Percentiles rank a stretch among this genome's conserved stretches.
Conservation (phyloP, 1,140 invertebrate species). For the Pseudomyrmex sp. region DNA sequence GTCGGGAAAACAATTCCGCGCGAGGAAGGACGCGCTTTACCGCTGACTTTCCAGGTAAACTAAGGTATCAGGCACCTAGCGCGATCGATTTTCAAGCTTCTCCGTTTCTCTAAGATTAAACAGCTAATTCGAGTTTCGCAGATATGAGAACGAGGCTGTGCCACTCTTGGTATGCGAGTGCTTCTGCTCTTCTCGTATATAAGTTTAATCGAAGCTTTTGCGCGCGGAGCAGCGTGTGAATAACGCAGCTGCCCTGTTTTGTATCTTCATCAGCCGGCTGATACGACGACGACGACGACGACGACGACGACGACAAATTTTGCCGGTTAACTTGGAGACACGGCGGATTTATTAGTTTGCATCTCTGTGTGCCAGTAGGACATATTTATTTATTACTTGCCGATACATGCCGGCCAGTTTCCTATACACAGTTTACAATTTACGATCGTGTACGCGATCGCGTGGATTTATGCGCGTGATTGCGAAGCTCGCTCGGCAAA, state of each 20-base stretch:
- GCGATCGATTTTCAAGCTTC: slow-evolving; percentile 51
- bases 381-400: slow-evolving; percentile 62
- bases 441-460: slow-evolving; percentile 48
- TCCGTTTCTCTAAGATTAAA: slow-evolving; percentile 39
- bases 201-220: slow-evolving; percentile 59
- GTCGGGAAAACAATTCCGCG: not conserved
- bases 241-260: slow-evolving; percentile 54
- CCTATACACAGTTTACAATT: slow-evolving; percentile 46
- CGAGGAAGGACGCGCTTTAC: not conserved
- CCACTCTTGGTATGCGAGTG: not conserved
- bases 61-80: slow-evolving; percentile 10
- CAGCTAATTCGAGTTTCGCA: slow-evolving; percentile 50
- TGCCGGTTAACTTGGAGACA: slow-evolving; percentile 56
- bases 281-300: slow-evolving; percentile 8
- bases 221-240: slow-evolving; percentile 48
- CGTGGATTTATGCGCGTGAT: slow-evolving; percentile 59
- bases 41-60: not conserved
- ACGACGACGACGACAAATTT: slow-evolving; percentile 49
- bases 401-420: slow-evolving; percentile 47
- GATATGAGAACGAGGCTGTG: slow-evolving; percentile 27
- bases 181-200: slow-evolving; percentile 28
- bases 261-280: slow-evolving; percentile 38
- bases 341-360: slow-evolving; percentile 59
- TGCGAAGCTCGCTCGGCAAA: slow-evolving; percentile 36
- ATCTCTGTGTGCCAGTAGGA: slow-evolving; percentile 57